Evolutionary conservation across 2,113 vertebrate genomes (phyloP), one percentile per base, ranked within the genome.

Genomic region (Nyctibius bracteatus): DNA sequence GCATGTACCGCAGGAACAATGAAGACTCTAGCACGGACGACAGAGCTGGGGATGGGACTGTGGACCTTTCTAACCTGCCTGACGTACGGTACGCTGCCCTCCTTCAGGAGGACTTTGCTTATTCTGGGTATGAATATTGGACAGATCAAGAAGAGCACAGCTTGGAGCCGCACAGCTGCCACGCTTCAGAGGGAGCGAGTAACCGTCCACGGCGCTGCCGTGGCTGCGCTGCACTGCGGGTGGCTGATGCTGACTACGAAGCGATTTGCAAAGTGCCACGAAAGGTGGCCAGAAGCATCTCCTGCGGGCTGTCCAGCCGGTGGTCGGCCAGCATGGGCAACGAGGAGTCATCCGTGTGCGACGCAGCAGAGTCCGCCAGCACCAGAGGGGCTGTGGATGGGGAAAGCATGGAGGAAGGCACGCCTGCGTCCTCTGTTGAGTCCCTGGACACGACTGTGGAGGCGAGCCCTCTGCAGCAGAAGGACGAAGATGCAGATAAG

Each of bases 81-180:
- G 98, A 99, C 3, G 96, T 91, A 2, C 96, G 97, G 10, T 99
- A 99, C 46, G 90, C 98, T 1, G 98, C 98, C 3, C 97, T 99
- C 92, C 97, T 99, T 20, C 99, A 99, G 97, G 99, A 99, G 14
- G 99, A 99, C 77, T 99, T 99, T 75, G 87, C 98, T 5, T 99
- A 98, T 91, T 99, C 99, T 0, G 98, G 98, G 12, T 99, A 98
- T 21, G 99, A 99, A 63, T 99, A 98, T 23, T 99, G 99, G 99
- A 98, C 97, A 1, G 99, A 99, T n/a, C 98, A 98, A 22, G 99
- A 99, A 7, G 97, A 98, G 37, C 98, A 99, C 18, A 59, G 77
- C 5, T 92, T 83, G 61, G 98, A 98, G 79, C 86, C 92, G 2
- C 98, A 98, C 61, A 98, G 98, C 89, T 99, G 99, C 91, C 97